These are phyloP conservation scores for Drosophila koepferae DNA, from an alignment of 2,888 invertebrate genomes.

Conservation along the genomic window DNA sequence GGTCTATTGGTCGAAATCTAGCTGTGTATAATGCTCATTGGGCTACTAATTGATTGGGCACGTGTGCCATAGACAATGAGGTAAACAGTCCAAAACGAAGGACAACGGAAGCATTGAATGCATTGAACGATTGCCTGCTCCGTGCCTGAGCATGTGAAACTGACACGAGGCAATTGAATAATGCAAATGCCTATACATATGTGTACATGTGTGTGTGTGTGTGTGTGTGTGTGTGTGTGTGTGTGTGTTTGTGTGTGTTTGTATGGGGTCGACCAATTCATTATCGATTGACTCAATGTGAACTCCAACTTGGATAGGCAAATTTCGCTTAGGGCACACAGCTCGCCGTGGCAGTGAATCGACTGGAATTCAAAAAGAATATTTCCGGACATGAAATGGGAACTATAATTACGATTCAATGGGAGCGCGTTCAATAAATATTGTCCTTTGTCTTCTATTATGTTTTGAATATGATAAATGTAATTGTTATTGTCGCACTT, in stretches of 20 bases:
- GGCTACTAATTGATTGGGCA: constrained; percentile 41
- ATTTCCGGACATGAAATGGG: constrained; percentile 4
- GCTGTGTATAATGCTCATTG: constrained; percentile 9
- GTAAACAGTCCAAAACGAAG: constrained; percentile 7
- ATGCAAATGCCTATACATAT: constrained; percentile 49
- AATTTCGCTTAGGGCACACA: constrained; percentile 16
- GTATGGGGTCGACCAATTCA: constrained; percentile 39
- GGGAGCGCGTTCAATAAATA: constrained; percentile 7
- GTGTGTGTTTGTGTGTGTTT: constrained; percentile 6
- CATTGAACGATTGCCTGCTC: constrained; percentile 34
- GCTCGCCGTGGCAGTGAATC: constrained; percentile 1
- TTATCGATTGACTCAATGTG: constrained; percentile 66
- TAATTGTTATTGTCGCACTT: constrained; percentile 61
- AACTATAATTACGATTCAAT: constrained; percentile 47
- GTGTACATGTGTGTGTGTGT: not conserved
- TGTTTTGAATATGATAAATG: constrained; percentile 43
- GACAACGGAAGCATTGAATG: constrained; percentile 36
- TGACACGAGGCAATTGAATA: constrained; percentile 49
- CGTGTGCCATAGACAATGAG: constrained; percentile 24
- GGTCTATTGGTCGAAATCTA: constrained; percentile 6
- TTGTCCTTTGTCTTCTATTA: constrained; percentile 16
- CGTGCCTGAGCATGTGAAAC: constrained; percentile 47
- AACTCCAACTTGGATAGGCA: constrained; percentile 45
- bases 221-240: constrained; percentile 8
- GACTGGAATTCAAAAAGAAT: constrained; percentile 7